A percentile compares a stretch with the other conserved stretches of the same genome.
phyloP scores from a whole-genome alignment of 2,797 vertebrate genomes.

The Tangara arthus region DNA sequence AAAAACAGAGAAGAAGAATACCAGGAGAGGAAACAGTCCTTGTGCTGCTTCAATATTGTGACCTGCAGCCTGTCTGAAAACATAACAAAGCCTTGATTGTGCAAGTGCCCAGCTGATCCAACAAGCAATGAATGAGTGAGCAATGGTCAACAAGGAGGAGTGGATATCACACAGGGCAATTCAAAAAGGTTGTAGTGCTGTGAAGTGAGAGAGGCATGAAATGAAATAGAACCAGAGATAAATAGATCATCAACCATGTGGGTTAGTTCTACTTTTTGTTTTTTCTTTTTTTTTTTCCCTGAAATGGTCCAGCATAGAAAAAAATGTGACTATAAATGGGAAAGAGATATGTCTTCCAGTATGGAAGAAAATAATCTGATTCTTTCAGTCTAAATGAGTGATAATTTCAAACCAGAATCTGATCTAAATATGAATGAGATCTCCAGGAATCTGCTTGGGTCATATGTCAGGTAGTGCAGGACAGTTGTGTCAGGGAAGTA shows the following conservation, averaged over 20 bases:
- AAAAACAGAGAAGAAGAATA: conserved; percentile 39
- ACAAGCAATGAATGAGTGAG: conserved; percentile 70
- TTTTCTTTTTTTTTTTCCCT: not conserved
- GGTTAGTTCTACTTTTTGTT: not conserved
- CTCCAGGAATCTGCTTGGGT: not conserved
- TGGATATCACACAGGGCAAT: conserved; percentile 64
- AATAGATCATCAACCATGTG: not conserved
- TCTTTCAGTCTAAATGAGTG: not conserved
- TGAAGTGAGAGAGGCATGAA: conserved; percentile 43
- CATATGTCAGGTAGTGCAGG: not conserved
- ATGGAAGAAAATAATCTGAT: not conserved
- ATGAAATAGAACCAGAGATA: conserved; percentile 8
- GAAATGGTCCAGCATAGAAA: not conserved
- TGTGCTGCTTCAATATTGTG: conserved; percentile 70
- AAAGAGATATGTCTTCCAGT: not conserved
- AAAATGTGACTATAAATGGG: not conserved
- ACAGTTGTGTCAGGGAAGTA: not conserved
- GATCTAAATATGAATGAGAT: not conserved
- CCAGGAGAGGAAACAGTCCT: conserved; percentile 53
- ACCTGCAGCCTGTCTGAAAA: conserved; percentile 66
- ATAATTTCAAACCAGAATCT: not conserved
- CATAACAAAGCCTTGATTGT: conserved; percentile 67
- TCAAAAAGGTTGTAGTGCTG: conserved; percentile 53
- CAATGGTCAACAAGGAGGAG: conserved; percentile 67
- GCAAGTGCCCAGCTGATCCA: conserved; percentile 71